A percentile compares a stretch with the other conserved stretches of the same genome.
These are phyloP conservation scores for Chrysopilus asiliformis DNA, from an alignment of 2,888 invertebrate genomes.

Conservation along the genomic window DNA sequence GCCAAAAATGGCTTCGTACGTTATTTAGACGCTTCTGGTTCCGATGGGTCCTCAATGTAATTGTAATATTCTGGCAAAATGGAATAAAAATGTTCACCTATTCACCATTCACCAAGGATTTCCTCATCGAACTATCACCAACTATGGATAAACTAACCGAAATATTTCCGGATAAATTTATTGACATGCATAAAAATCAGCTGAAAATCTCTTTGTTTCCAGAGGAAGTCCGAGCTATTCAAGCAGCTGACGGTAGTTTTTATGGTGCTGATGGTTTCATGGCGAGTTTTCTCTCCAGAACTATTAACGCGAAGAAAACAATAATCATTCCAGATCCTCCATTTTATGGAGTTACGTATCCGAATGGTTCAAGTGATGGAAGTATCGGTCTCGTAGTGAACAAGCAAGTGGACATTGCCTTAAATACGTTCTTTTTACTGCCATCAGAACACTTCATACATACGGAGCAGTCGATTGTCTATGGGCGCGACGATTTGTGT, in stretches of 20 bases:
- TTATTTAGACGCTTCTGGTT: conserved; percentile 42
- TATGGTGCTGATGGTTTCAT: conserved; percentile 36
- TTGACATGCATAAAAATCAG: conserved; percentile 27
- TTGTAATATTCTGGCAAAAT: conserved; percentile 24
- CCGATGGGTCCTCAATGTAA: conserved; percentile 39
- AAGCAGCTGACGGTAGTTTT: conserved; percentile 18
- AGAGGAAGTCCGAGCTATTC: conserved; percentile 34
- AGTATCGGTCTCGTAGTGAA: conserved; percentile 22
- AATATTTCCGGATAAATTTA: conserved; percentile 25
- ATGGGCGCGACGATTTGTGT: conserved; percentile 42
- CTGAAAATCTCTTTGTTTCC: conserved; percentile 28
- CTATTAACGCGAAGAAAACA: conserved; percentile 39
- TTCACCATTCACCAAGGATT: conserved; percentile 38
- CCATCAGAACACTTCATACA: conserved; percentile 36
- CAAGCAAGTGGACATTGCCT: conserved; percentile 37
- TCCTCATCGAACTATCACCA: conserved; percentile 26
- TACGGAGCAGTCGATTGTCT: conserved; percentile 41
- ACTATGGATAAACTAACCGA: conserved; percentile 16
- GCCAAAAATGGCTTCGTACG: conserved; percentile 27
- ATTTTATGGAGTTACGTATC: conserved; percentile 12
- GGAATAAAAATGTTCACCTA: conserved; percentile 39
- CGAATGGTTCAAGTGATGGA: conserved; percentile 20
- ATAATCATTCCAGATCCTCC: conserved; percentile 18
- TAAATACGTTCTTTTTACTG: conserved; percentile 42
- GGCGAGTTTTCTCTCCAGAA: conserved; percentile 32